These are phyloP conservation scores for Dysmachus trigonus DNA, from an alignment of 2,888 invertebrate genomes.

Conservation along the genomic window DNA sequence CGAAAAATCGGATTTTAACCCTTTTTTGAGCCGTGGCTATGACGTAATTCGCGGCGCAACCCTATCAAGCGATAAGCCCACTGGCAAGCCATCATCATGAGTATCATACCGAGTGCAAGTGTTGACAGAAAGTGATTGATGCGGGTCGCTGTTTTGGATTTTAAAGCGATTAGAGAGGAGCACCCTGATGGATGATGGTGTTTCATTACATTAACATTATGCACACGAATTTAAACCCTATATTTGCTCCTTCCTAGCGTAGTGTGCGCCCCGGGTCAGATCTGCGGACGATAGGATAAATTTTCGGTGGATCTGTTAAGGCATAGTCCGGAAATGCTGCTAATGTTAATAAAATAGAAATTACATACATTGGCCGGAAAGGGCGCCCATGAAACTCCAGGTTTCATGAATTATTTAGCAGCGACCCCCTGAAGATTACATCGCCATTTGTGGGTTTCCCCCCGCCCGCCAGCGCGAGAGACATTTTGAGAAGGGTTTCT, in stretches of 20 bases:
- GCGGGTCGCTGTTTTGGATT: slow-evolving; percentile 11
- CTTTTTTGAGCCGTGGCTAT: not conserved
- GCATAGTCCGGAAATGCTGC: not conserved
- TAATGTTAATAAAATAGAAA: not conserved
- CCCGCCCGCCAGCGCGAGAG: not conserved
- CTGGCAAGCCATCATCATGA: not conserved
- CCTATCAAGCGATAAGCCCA: not conserved
- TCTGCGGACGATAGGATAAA: not conserved
- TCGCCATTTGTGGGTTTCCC: not conserved
- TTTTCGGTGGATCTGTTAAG: not conserved
- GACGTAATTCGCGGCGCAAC: not conserved
- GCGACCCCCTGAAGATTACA: not conserved
- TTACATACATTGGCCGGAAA: not conserved
- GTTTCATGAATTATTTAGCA: not conserved
- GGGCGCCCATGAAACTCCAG: not conserved
- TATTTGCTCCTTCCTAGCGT: not conserved
- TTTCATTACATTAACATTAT: not conserved
- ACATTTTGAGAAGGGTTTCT: not conserved
- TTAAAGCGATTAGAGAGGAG: slow-evolving; percentile 1
- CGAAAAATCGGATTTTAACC: not conserved
- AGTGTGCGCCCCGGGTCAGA: not conserved
- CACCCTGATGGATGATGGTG: not conserved
- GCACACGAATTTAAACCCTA: not conserved
- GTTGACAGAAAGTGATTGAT: slow-evolving; percentile 14
- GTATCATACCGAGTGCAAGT: slow-evolving; percentile 16